phyloP scores from a whole-genome alignment of 2,113 vertebrate genomes.

The Acrocephalus kingi region DNA sequence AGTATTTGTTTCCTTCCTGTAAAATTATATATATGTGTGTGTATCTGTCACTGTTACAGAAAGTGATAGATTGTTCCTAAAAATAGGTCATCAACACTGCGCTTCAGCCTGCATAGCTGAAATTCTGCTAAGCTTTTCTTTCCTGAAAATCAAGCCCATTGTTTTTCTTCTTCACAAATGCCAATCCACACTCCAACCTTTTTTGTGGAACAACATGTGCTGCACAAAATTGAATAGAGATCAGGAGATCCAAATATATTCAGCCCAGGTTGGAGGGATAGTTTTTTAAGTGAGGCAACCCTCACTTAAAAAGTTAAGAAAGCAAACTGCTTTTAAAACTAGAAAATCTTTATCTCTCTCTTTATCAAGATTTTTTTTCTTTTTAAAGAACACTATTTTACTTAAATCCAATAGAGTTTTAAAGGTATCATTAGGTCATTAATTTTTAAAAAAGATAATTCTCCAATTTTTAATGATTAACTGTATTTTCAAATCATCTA shows the following conservation, averaged over 20 bases:
- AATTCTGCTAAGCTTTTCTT: neutral
- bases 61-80: neutral
- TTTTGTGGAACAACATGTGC: neutral
- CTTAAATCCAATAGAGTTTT: rapidly evolving
- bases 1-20: neutral
- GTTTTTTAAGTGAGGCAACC: neutral
- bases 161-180: conserved; percentile 4
- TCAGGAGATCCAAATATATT: neutral
- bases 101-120: neutral
- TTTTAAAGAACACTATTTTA: neutral
- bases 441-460: neutral
- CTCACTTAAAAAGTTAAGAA: neutral
- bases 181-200: neutral
- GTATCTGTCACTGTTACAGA: neutral
- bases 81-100: neutral
- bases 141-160: neutral
- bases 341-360: neutral
- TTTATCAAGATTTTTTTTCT: neutral
- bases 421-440: rapidly evolving
- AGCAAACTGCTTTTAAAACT: neutral
- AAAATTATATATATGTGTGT: neutral
- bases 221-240: neutral
- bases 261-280: neutral
- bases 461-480: neutral
- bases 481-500: neutral